Evolutionary conservation across 2,888 invertebrate genomes (phyloP).

Genomic region (Lasioglossum malachurum): DNA sequence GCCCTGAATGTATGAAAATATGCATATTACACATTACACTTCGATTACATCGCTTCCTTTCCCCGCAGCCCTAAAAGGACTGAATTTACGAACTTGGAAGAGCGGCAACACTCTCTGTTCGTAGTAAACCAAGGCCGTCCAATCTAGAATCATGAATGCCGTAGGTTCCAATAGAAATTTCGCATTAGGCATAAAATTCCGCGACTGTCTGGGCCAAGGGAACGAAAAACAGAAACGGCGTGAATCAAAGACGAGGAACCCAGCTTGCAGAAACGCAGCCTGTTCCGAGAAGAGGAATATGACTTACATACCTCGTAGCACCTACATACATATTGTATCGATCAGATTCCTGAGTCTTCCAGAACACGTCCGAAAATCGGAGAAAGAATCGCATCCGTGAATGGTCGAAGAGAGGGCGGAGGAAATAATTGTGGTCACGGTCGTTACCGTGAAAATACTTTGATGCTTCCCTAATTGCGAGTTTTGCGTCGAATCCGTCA

Average conservation of each 20-base stretch:
- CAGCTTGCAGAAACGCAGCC: not conserved
- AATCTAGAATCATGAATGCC: not conserved
- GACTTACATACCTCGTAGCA: conserved; percentile 21
- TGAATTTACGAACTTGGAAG: not conserved
- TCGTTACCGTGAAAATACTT: not conserved
- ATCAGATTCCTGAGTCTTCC: conserved; percentile 56
- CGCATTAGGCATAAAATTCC: not conserved
- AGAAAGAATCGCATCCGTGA: conserved; percentile 48
- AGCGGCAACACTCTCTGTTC: not conserved
- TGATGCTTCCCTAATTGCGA: not conserved
- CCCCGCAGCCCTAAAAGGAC: not conserved
- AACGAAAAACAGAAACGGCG: conserved; percentile 22
- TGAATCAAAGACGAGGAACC: conserved; percentile 5
- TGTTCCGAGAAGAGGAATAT: conserved; percentile 24
- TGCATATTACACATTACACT: not conserved
- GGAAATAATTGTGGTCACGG: not conserved
- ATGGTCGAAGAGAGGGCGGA: conserved; percentile 10
- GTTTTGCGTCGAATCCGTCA: conserved; percentile 5
- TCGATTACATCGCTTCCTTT: not conserved
- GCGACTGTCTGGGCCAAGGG: not conserved
- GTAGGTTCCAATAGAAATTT: not conserved
- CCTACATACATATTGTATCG: conserved; percentile 46
- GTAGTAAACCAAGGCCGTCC: not conserved
- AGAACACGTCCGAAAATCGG: conserved; percentile 57
- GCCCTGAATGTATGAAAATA: too few relatives aligned